A percentile compares a stretch with the other conserved stretches of the same genome.
Evolutionary conservation across 2,888 invertebrate genomes (phyloP).

Genomic region (Parochlus steinenii): DNA sequence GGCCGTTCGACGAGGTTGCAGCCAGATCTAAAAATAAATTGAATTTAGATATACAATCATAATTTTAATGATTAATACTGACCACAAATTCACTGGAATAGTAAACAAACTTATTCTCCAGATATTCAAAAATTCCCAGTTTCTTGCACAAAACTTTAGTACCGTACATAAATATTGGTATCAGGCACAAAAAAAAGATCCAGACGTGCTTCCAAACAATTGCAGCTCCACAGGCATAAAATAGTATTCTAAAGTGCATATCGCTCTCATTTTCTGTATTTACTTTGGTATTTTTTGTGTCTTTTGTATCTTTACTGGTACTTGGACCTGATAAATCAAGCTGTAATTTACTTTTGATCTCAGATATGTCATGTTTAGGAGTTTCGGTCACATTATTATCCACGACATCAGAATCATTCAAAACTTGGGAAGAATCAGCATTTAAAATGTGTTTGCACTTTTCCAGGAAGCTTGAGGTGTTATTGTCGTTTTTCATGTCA

Average conservation of each 20-base stretch:
- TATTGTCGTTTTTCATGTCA: slow-evolving; percentile 16
- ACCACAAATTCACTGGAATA: slow-evolving; percentile 1
- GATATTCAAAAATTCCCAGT: slow-evolving; percentile 35
- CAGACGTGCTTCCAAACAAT: slow-evolving; percentile 76
- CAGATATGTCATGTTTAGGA: slow-evolving; percentile 7
- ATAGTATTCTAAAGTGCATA: slow-evolving; percentile 55
- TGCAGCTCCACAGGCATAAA: slow-evolving; percentile 70
- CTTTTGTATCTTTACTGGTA: not conserved
- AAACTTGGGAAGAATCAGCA: too few relatives aligned
- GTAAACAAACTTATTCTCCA: slow-evolving; percentile 18
- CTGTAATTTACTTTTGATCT: slow-evolving; percentile 9
- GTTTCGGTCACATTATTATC: not conserved
- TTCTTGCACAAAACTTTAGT: slow-evolving; percentile 35
- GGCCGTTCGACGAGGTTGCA: slow-evolving; percentile 38
- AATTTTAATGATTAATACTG: not conserved
- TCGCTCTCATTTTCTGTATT: slow-evolving; percentile 41
- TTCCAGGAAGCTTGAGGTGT: not conserved
- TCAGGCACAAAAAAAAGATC: slow-evolving; percentile 56
- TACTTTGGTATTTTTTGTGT: slow-evolving; percentile 18
- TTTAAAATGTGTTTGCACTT: not conserved
- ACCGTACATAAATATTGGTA: slow-evolving; percentile 58
- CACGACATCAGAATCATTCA: not conserved
- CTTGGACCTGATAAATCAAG: slow-evolving; percentile 1
- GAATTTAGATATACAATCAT: too few relatives aligned
- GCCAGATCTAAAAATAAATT: slow-evolving; percentile 36